A percentile compares a stretch with the other conserved stretches of the same genome.
Evolutionary conservation across 2,888 invertebrate species (phyloP).

Genomic region (Tachystola acroxantha): DNA sequence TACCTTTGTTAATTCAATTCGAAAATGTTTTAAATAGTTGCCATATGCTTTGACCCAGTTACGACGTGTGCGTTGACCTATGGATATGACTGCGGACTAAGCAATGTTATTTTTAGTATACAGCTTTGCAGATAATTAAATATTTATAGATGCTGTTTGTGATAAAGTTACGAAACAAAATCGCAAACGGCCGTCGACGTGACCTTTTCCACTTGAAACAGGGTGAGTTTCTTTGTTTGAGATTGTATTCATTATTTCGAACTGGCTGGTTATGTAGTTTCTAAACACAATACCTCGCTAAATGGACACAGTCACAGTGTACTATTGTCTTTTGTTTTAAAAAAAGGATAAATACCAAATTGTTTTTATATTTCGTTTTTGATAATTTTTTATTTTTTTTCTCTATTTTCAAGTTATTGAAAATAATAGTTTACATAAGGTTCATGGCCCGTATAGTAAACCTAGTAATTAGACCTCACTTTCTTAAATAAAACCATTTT

Average conservation of each 20-base stretch:
- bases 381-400: too few relatives aligned
- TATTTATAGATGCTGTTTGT: constrained; percentile 67
- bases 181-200: constrained; percentile 33
- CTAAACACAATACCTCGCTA: too few relatives aligned
- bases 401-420: too few relatives aligned
- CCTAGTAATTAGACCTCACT: too few relatives aligned
- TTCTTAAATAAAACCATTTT: too few relatives aligned
- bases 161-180: constrained; percentile 40
- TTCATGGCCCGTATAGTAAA: too few relatives aligned
- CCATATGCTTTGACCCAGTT: constrained; percentile 73
- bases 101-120: constrained; percentile 73
- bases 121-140: constrained; percentile 75
- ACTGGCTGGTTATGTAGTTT: background rate
- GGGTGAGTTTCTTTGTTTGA: constrained; percentile 68
- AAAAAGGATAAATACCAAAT: too few relatives aligned
- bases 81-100: constrained; percentile 68
- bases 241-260: constrained; percentile 14
- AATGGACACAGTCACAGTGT: too few relatives aligned
- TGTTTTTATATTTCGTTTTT: too few relatives aligned
- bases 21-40: constrained; percentile 44
- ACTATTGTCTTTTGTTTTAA: too few relatives aligned
- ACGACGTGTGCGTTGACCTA: constrained; percentile 73
- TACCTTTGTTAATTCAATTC: constrained; percentile 26
- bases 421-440: too few relatives aligned
- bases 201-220: constrained; percentile 36